Percentiles rank a stretch among this genome's conserved stretches.
Evolutionary conservation across 2,113 vertebrate genomes (phyloP).

Genomic region (Antidorcas marsupialis): DNA sequence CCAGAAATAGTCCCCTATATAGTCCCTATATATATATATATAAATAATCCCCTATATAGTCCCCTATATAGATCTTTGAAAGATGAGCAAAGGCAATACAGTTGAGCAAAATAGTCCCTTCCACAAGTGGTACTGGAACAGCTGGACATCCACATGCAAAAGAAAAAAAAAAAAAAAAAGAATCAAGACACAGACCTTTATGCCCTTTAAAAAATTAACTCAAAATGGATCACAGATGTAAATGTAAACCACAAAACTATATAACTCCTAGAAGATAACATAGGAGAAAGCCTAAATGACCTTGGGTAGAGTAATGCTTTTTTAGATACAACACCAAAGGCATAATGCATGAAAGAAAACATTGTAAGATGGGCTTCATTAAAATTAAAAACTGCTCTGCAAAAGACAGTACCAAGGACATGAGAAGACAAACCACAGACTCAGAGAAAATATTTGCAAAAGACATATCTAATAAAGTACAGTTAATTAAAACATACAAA

Average conservation of each 20-base stretch:
- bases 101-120: background rate
- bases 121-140: background rate
- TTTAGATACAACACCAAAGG: background rate
- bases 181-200: background rate
- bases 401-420: background rate
- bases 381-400: background rate
- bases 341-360: background rate
- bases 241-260: background rate
- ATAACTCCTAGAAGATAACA: background rate
- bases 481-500: background rate
- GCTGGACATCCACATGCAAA: background rate
- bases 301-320: background rate
- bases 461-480: background rate
- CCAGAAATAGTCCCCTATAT: background rate
- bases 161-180: background rate
- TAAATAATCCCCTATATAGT: no score
- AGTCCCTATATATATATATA: background rate
- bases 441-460: background rate
- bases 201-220: background rate
- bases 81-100: background rate
- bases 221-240: background rate
- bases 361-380: background rate
- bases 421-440: background rate
- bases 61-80: background rate
- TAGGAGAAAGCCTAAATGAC: background rate